phyloP scores from a whole-genome alignment of 2,888 invertebrate species.

The Drosophila nr. fundita region DNA sequence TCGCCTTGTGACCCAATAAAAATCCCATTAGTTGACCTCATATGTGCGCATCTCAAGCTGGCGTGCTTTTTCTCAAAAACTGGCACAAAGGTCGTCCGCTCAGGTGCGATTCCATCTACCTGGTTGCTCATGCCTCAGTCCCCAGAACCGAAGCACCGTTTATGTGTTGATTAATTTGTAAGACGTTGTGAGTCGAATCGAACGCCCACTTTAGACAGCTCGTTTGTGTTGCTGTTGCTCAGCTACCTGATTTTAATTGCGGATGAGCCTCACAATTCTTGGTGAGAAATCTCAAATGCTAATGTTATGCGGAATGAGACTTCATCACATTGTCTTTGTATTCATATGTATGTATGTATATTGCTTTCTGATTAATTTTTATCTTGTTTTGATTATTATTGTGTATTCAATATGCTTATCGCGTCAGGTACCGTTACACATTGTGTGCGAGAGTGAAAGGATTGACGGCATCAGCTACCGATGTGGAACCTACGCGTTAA shows the following conservation, averaged over 20 bases:
- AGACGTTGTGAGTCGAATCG: slow-evolving; percentile 53
- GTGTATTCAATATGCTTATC: slow-evolving; percentile 48
- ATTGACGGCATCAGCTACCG: slow-evolving; percentile 45
- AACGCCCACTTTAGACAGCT: slow-evolving; percentile 59
- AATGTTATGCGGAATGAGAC: slow-evolving; percentile 44
- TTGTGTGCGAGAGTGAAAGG: slow-evolving; percentile 69
- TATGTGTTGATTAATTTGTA: slow-evolving; percentile 77
- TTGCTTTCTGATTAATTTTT: slow-evolving; percentile 67
- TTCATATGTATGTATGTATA: slow-evolving; percentile 41
- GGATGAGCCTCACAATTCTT: slow-evolving; percentile 52
- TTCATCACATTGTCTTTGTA: slow-evolving; percentile 35
- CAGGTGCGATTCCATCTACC: slow-evolving; percentile 47
- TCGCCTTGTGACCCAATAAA: slow-evolving; percentile 74
- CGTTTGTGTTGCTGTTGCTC: slow-evolving; percentile 33
- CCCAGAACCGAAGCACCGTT: slow-evolving; percentile 39
- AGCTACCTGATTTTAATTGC: slow-evolving; percentile 53
- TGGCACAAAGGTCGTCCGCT: slow-evolving; percentile 69
- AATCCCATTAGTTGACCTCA: slow-evolving; percentile 67
- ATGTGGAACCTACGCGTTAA: slow-evolving; percentile 57
- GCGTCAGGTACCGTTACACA: slow-evolving; percentile 46
- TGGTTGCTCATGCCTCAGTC: slow-evolving; percentile 27
- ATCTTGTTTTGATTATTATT: slow-evolving; percentile 43
- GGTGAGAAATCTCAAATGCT: slow-evolving; percentile 42
- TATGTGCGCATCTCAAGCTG: slow-evolving; percentile 46
- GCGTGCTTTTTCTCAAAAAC: slow-evolving; percentile 55